Percentiles rank a stretch among this genome's conserved stretches.
phyloP scores from a whole-genome alignment of 2,888 invertebrate genomes.

The Polyommatus icarus region DNA sequence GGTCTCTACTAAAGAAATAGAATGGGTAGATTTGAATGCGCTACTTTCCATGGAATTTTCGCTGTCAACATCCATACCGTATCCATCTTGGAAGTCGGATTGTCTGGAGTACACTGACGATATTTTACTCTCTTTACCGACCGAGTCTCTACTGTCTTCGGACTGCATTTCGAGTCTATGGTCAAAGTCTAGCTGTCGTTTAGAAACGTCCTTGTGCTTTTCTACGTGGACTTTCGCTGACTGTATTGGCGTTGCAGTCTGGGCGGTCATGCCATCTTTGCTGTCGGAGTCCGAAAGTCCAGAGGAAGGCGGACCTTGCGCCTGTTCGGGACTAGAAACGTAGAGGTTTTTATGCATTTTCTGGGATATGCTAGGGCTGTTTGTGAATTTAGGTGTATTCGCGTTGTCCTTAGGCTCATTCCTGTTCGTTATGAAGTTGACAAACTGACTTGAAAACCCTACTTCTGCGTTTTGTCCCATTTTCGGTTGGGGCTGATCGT shows the following conservation, averaged over 20 bases:
- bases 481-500: slow-evolving; percentile 70
- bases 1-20: slow-evolving; percentile 73
- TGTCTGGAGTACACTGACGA: slow-evolving; percentile 70
- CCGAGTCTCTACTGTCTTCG: slow-evolving; percentile 76
- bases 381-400: slow-evolving; percentile 76
- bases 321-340: slow-evolving; percentile 76
- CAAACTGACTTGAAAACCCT: slow-evolving; percentile 75
- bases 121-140: slow-evolving; percentile 73
- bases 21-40: slow-evolving; percentile 72
- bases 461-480: slow-evolving; percentile 66
- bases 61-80: slow-evolving; percentile 77
- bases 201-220: slow-evolving; percentile 73
- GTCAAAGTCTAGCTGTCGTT: slow-evolving; percentile 75
- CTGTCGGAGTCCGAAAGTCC: slow-evolving; percentile 75
- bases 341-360: slow-evolving; percentile 78
- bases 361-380: slow-evolving; percentile 74
- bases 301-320: slow-evolving; percentile 75
- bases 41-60: slow-evolving; percentile 78
- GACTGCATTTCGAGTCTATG: slow-evolving; percentile 70
- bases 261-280: slow-evolving; percentile 74
- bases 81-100: slow-evolving; percentile 71
- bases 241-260: slow-evolving; percentile 68
- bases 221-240: slow-evolving; percentile 69
- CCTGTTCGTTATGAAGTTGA: slow-evolving; percentile 73
- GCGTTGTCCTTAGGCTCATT: slow-evolving; percentile 79